Base-by-base conservation (phyloP, 2,797 vertebrate species). In the Argyrosomus regius region DNA sequence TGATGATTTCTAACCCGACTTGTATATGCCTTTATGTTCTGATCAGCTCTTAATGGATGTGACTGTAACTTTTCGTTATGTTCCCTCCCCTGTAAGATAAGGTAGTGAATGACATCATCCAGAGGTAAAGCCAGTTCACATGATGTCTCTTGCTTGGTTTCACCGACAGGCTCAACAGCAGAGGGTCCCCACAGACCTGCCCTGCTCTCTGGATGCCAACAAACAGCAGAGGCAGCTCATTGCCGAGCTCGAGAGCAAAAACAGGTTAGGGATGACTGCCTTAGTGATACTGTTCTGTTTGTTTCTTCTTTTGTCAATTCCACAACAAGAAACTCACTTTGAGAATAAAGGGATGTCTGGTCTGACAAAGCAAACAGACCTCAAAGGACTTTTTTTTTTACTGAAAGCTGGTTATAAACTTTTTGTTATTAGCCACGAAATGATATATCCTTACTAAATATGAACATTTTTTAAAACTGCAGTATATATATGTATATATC, bases 141-240 rank as follows among this genome's bases (percentile, higher is more conserved):
- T 87, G 83, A 78, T 74, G 65, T 87, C 69, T 87, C 81, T 68
- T 77, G 60, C 79, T 89, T 77, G 78, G 77, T 85, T 89, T 61
- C 90, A 93, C 80, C 92, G 72, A 87, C 97, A 97, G 93, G 95
- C 95, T 57, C 90, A 95, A 63, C 97, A 97, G 93, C 97, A 97
- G 91, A 96, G 97, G 92, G 94, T 95, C 73, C 95, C 97, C 46
- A 93, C 96, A 77, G 98, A 99, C 93, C 96, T 98, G 77, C 96
- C 97, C 86, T 97, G 96, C 92, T 98, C 97, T 94, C 97, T 99
- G 66, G 98, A 99, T 88, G 96, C 96, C 88, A 99, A 99, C 93
- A 99, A 98, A 88, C 98, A 99, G 68, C 98, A 99, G 90, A 94
- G 98, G 89, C 98, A 98, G 91, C 96, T 99, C 90, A 99, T 99